phyloP scores from a whole-genome alignment of 2,113 vertebrate species.

The Riparia riparia region DNA sequence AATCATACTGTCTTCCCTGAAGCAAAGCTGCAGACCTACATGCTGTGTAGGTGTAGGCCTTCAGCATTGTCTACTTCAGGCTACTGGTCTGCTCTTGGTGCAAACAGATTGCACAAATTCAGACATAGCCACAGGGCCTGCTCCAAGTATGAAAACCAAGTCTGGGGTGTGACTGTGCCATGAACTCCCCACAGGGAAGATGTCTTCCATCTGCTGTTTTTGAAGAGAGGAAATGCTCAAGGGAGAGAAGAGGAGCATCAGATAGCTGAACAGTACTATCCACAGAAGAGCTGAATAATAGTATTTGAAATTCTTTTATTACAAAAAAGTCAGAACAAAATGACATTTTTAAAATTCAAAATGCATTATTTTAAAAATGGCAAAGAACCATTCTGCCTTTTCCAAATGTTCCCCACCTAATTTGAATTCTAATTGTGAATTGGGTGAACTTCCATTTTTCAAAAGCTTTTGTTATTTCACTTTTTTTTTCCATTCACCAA shows the following conservation, averaged over 20 bases:
- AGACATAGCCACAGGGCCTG: background rate
- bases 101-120: background rate
- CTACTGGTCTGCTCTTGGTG: background rate
- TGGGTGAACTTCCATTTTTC: background rate
- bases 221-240: background rate
- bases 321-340: background rate
- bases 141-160: rapidly evolving
- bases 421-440: background rate
- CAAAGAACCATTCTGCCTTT: background rate
- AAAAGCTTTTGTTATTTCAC: background rate
- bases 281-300: background rate
- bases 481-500: background rate
- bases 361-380: rapidly evolving
- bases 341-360: background rate
- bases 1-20: background rate
- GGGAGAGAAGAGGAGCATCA: background rate
- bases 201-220: background rate
- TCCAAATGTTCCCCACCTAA: background rate
- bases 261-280: background rate
- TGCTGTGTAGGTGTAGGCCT: background rate
- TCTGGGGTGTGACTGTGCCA: background rate
- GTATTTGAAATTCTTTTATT: background rate
- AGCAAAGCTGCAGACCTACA: background rate
- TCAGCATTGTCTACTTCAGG: background rate
- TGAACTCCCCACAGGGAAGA: background rate